Evolutionary conservation across 2,113 vertebrate genomes (phyloP), one percentile per base, ranked within the genome.

Genomic region (Silurus asotus): DNA sequence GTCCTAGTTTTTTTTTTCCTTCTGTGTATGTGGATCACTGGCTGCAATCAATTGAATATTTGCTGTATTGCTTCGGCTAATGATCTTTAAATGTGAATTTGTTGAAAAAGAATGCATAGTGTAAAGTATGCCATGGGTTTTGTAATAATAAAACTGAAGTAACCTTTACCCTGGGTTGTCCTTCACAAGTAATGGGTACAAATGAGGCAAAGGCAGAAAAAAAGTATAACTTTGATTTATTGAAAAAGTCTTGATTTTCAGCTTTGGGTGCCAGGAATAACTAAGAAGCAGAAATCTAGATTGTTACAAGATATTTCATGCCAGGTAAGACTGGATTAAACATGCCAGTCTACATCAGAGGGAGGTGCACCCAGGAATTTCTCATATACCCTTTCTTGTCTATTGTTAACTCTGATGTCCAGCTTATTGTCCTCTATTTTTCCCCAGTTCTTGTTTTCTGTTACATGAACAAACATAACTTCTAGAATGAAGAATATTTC

Each of bases 311-410:
- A 84, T 83, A 65, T 82, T 86, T 48, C 55, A 55, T 77, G 84
- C 65, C 88, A 67, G 80, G 88, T 53, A 77, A 55, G n/a, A 77
- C 72, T 77, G 90, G 88, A 90, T 84, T 82, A 90, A 88, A 92
- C 91, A 90, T 86, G 91, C 88, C 90, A 90, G 61, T 84, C 15
- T 61, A 70, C 84, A 93, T 93, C 91, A 90, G 87, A 65, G 61
- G 74, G 56, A 87, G 80, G 70, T 28, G 83, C 37, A 28, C 37
- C 74, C n/a, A 8, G 25, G 25, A 76, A 82, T 51, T n/a, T 80
- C 70, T 84, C 79, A 45, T 83, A 83, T 77, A 37, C 82, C 67
- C 88, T 85, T 45, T 61, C 62, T 84, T 53, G 48, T 37, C 69
- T 58, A 59, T 48, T 19, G 76, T 74, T 76, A 65, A 64, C 82